These are phyloP conservation scores for Valencia hispanica DNA, from an alignment of 2,797 vertebrate species.

Conservation along the genomic window DNA sequence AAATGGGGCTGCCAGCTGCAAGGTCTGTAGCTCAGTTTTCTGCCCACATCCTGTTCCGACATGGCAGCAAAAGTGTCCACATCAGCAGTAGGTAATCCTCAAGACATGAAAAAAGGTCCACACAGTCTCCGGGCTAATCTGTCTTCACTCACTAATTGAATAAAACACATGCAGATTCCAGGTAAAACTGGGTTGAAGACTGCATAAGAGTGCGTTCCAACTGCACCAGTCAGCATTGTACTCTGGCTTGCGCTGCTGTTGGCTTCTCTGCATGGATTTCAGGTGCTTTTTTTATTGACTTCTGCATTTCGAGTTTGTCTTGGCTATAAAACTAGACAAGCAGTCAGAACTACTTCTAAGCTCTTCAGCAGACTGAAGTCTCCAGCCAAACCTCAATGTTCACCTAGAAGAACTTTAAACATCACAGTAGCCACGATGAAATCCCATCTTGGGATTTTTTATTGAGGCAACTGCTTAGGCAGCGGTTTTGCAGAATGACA, in stretches of 20 bases:
- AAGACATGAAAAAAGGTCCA: constrained; percentile 42
- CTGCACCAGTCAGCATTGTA: constrained; percentile 37
- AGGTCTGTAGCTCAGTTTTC: constrained; percentile 50
- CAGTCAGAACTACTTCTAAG: constrained; percentile 54
- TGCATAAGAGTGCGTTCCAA: constrained; percentile 34
- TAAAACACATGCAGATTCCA: constrained; percentile 50
- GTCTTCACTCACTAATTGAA: constrained; percentile 44
- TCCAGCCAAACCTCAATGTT: constrained; percentile 38
- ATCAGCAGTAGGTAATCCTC: constrained; percentile 68
- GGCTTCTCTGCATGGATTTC: constrained; percentile 48
- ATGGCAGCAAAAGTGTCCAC: constrained; percentile 45
- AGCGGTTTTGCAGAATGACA: constrained; percentile 50
- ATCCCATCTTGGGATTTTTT: constrained; percentile 23
- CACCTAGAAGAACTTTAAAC: constrained; percentile 32
- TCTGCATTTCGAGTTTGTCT: constrained; percentile 40
- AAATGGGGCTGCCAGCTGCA: constrained; percentile 48
- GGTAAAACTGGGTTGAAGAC: constrained; percentile 38
- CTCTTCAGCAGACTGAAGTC: constrained; percentile 48
- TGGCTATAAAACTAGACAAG: constrained; percentile 64
- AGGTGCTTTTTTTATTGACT: constrained; percentile 59
- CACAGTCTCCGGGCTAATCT: constrained; percentile 11
- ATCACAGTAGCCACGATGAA: constrained; percentile 22
- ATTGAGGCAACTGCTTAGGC: constrained; percentile 38
- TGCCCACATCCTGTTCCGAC: constrained; percentile 64
- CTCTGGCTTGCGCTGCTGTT: constrained; percentile 44